phyloP scores from a whole-genome alignment of 2,113 vertebrate genomes.

The Dasyornis broadbenti region DNA sequence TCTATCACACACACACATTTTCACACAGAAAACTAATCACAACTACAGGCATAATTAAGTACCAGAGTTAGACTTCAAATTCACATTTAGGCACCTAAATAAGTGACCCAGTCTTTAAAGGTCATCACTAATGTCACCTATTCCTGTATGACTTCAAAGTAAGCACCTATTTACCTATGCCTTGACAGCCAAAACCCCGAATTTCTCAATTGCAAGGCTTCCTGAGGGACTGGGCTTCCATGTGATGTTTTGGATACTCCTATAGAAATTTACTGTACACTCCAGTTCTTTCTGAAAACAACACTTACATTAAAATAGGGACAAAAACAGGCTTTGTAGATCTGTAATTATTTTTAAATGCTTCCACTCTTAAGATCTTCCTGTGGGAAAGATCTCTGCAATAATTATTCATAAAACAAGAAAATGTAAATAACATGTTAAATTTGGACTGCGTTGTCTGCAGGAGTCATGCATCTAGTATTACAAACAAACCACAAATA shows the following conservation, averaged over 20 bases:
- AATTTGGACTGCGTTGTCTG: conserved; percentile 24
- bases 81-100: neutral
- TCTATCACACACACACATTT: neutral
- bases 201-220: neutral
- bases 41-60: neutral
- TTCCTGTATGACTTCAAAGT: neutral
- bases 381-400: conserved; percentile 65
- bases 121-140: neutral
- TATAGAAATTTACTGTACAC: neutral
- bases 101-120: neutral
- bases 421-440: conserved; percentile 30
- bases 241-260: neutral
- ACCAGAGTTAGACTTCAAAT: neutral
- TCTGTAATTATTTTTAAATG: conserved; percentile 25
- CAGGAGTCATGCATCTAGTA: conserved; percentile 13
- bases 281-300: neutral
- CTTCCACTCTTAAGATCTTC: conserved; percentile 26
- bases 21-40: neutral
- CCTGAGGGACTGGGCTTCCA: neutral
- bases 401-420: conserved; percentile 32
- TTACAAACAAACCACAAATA: neutral
- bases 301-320: neutral
- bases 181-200: neutral
- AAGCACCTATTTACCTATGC: neutral
- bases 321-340: neutral